phyloP scores from a whole-genome alignment of 2,888 invertebrate species.

The Brachypalpus laphriformis region DNA sequence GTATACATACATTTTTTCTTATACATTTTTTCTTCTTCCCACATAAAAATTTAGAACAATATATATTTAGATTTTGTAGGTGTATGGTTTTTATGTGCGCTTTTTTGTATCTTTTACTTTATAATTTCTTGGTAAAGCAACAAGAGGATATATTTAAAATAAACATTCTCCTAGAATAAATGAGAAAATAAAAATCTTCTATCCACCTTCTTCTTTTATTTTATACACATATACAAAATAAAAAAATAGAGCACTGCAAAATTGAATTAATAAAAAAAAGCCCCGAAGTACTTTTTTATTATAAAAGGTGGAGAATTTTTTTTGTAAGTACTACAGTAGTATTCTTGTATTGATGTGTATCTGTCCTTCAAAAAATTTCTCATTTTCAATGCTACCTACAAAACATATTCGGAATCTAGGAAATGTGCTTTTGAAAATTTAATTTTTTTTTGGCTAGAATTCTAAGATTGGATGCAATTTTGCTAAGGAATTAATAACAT shows the following conservation, averaged over 20 bases:
- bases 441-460: constrained; percentile 7
- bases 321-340: neutral
- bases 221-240: constrained; percentile 20
- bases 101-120: constrained; percentile 25
- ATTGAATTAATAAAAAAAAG: constrained; percentile 24
- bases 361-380: constrained; percentile 65
- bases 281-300: constrained; percentile 5
- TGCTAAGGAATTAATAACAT: constrained; percentile 39
- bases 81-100: constrained; percentile 61
- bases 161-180: constrained; percentile 51
- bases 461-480: constrained; percentile 30
- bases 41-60: constrained; percentile 67
- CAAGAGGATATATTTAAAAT: constrained; percentile 56
- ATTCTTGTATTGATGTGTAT: constrained; percentile 27
- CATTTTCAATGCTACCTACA: constrained; percentile 52
- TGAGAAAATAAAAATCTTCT: constrained; percentile 10
- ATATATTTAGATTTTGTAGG: constrained; percentile 68
- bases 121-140: constrained; percentile 23
- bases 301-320: neutral
- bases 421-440: constrained; percentile 42
- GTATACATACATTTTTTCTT: constrained; percentile 13
- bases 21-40: constrained; percentile 42
- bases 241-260: constrained; percentile 50
- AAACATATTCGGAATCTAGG: constrained; percentile 39
- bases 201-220: constrained; percentile 45